Conservation (phyloP, 1,140 invertebrate species). For the Calycopis cecrops region DNA sequence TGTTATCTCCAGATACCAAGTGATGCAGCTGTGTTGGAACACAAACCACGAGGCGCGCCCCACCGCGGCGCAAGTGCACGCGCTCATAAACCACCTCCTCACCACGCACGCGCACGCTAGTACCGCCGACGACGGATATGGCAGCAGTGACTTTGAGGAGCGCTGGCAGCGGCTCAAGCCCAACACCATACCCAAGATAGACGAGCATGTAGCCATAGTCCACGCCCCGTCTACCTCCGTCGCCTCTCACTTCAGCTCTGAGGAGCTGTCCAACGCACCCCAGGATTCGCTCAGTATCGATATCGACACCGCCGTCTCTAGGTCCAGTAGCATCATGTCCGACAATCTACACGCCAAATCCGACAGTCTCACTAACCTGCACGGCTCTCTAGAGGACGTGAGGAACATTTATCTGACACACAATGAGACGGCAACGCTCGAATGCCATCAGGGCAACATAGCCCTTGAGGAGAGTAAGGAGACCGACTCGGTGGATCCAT, state of each 20-base stretch:
- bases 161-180: conserved; percentile 81
- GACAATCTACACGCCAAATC: conserved; percentile 67
- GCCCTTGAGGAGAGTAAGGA: conserved; percentile 46
- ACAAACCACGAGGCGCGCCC: conserved; percentile 42
- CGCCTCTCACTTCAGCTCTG: conserved; percentile 47
- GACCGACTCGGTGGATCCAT: conserved; percentile 72
- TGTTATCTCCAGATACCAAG: conserved; percentile 74
- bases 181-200: conserved; percentile 77
- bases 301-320: conserved; percentile 57
- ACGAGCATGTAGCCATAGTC: conserved; percentile 66
- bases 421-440: conserved; percentile 52
- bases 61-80: conserved; percentile 74
- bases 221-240: conserved; percentile 56
- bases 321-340: conserved; percentile 65
- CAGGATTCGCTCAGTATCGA: conserved; percentile 53
- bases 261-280: conserved; percentile 44
- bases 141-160: conserved; percentile 79
- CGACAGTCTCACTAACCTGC: conserved; percentile 76
- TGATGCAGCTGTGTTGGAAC: conserved; percentile 82
- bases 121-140: conserved; percentile 35
- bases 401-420: conserved; percentile 61
- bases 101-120: conserved; percentile 54
- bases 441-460: conserved; percentile 59
- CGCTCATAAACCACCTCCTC: conserved; percentile 76
- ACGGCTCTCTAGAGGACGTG: conserved; percentile 77